Evolutionary conservation across 2,888 invertebrate species (phyloP).

Genomic region (Limnephilus lunatus): DNA sequence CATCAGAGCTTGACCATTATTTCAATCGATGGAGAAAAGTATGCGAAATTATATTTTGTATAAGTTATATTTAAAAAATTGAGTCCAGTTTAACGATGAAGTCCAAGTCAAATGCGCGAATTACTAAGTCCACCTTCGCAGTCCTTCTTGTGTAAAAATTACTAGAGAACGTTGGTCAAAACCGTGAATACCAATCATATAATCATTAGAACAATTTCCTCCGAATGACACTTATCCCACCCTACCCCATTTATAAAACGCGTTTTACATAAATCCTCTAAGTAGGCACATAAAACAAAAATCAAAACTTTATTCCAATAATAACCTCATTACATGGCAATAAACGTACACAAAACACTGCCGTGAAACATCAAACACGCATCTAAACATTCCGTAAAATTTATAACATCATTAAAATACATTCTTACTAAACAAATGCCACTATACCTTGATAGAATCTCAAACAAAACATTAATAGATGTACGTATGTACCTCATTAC

Average conservation of each 20-base stretch:
- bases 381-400: neutral
- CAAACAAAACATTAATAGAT: neutral
- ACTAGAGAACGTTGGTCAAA: too few relatives aligned
- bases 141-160: too few relatives aligned
- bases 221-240: too few relatives aligned
- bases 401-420: neutral
- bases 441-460: neutral
- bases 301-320: neutral
- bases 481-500: neutral
- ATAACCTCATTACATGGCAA: neutral
- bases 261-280: neutral
- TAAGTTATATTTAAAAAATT: too few relatives aligned
- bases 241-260: neutral
- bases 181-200: too few relatives aligned
- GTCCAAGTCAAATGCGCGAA: too few relatives aligned
- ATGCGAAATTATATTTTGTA: too few relatives aligned
- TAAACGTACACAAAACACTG: neutral
- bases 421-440: neutral
- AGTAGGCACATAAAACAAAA: neutral
- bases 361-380: neutral
- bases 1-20: too few relatives aligned
- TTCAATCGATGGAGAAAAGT: too few relatives aligned
- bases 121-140: too few relatives aligned
- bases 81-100: too few relatives aligned
- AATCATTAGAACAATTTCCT: too few relatives aligned